Percentiles rank a stretch among this genome's conserved stretches.
These are phyloP conservation scores for Apis florea DNA, from an alignment of 1,140 invertebrate species.

Conservation along the genomic window DNA sequence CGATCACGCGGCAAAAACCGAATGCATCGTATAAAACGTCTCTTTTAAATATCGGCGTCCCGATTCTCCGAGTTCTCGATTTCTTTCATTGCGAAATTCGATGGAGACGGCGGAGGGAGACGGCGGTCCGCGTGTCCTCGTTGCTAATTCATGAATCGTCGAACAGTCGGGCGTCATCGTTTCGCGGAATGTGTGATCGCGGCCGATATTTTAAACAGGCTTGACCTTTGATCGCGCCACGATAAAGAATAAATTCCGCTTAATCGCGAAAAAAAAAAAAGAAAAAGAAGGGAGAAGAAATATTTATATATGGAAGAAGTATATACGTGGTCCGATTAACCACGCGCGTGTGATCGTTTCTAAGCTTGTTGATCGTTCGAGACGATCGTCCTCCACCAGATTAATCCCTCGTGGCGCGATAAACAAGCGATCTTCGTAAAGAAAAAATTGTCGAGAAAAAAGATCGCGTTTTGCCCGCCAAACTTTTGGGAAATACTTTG, in stretches of 20 bases:
- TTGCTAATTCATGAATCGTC: slow-evolving; percentile 22
- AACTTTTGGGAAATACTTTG: background rate
- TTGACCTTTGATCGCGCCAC: slow-evolving; percentile 12
- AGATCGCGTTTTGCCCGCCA: too few relatives aligned
- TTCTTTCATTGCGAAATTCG: slow-evolving; percentile 9
- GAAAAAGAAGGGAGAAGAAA: background rate
- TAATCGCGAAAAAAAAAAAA: background rate
- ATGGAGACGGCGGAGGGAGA: background rate
- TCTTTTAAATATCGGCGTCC: background rate
- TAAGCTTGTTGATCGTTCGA: background rate
- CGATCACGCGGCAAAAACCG: background rate
- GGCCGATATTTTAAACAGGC: background rate
- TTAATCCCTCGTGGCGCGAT: background rate
- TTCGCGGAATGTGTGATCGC: slow-evolving; percentile 2
- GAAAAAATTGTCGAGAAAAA: background rate
- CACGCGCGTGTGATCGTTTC: background rate
- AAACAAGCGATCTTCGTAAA: background rate
- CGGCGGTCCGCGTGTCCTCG: background rate
- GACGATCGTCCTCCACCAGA: background rate
- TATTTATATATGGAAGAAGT: too few relatives aligned
- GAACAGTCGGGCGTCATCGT: background rate
- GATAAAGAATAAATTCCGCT: slow-evolving; percentile 6
- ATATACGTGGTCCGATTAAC: background rate
- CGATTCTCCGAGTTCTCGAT: background rate
- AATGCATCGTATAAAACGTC: background rate